Percentiles rank a stretch among this genome's conserved stretches.
Conservation (phyloP, 2,888 invertebrate species). For the Sepiola atlantica region DNA sequence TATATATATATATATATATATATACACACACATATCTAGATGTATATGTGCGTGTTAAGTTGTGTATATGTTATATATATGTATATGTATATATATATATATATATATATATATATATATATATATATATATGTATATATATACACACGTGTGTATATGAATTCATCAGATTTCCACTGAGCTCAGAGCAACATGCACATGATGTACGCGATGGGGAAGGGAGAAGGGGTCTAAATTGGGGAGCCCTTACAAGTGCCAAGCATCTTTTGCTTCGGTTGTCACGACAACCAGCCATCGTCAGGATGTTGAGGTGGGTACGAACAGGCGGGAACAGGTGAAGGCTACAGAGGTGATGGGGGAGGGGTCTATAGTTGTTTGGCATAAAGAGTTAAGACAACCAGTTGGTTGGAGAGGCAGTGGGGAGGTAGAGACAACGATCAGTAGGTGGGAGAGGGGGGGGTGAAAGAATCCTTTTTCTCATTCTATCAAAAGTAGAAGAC, state of each 20-base stretch:
- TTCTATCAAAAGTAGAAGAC: not conserved
- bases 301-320: not conserved
- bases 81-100: not conserved
- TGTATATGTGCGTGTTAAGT: not conserved
- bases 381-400: not conserved
- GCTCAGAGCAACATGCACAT: not conserved
- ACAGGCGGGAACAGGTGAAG: not conserved
- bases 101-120: not conserved
- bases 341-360: not conserved
- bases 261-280: not conserved
- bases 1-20: slow-evolving; percentile 18
- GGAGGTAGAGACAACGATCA: no score
- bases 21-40: not conserved
- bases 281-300: not conserved
- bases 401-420: not conserved
- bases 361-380: not conserved
- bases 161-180: not conserved
- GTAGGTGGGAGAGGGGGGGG: not conserved
- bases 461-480: not conserved
- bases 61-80: not conserved
- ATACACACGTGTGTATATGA: not conserved
- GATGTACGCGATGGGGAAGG: not conserved
- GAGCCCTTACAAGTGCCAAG: not conserved
- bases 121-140: not conserved
- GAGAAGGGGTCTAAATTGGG: not conserved